Conservation (phyloP, 2,888 invertebrate species). For the Drosophila greeni region DNA sequence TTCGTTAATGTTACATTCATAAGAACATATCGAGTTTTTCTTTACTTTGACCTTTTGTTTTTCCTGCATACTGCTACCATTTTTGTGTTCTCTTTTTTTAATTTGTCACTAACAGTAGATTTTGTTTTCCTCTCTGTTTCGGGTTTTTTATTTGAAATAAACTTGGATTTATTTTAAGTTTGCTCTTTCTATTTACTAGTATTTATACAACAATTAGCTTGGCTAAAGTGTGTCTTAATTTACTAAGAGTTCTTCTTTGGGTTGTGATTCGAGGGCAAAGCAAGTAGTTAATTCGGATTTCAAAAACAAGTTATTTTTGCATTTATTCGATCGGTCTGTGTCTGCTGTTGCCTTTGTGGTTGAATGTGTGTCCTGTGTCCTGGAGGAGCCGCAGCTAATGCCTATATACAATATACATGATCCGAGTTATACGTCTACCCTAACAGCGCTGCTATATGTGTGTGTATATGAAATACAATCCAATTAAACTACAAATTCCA, state of each 20-base stretch:
- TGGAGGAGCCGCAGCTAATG: slow-evolving; percentile 52
- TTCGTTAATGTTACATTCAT: slow-evolving; percentile 74
- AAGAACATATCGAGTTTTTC: slow-evolving; percentile 73
- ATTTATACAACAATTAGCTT: slow-evolving; percentile 76
- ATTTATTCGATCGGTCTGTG: slow-evolving; percentile 19
- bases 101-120: slow-evolving; percentile 46
- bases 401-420: slow-evolving; percentile 71
- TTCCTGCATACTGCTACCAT: slow-evolving; percentile 68
- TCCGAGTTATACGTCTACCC: slow-evolving; percentile 63
- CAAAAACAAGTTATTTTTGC: slow-evolving; percentile 36
- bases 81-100: slow-evolving; percentile 38
- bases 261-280: slow-evolving; percentile 34
- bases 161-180: slow-evolving; percentile 44
- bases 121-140: slow-evolving; percentile 24
- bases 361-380: slow-evolving; percentile 20
- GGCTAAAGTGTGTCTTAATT: slow-evolving; percentile 72
- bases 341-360: slow-evolving; percentile 18
- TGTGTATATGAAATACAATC: slow-evolving; percentile 53
- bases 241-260: slow-evolving; percentile 43
- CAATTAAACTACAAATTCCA: slow-evolving; percentile 71
- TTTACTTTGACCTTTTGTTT: slow-evolving; percentile 34
- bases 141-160: slow-evolving; percentile 49
- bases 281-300: slow-evolving; percentile 19
- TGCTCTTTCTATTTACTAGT: slow-evolving; percentile 49
- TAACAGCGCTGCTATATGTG: slow-evolving; percentile 66